These are phyloP conservation scores for Nasonia longicornis DNA, from an alignment of 1,140 invertebrate species.

Conservation along the genomic window DNA sequence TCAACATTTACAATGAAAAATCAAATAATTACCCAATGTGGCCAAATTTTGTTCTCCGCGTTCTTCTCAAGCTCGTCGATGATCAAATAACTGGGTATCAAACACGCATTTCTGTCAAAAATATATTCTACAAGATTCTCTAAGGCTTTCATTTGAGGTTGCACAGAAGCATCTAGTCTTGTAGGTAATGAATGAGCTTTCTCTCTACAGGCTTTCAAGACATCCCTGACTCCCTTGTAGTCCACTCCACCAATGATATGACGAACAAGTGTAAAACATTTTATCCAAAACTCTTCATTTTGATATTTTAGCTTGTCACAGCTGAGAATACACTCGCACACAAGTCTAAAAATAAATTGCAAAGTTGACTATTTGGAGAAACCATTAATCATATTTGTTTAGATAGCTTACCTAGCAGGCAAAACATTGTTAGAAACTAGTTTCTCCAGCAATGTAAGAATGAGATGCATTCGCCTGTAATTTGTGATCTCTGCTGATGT, in stretches of 20 bases:
- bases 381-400: background rate
- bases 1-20: background rate
- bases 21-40: conserved; percentile 84
- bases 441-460: conserved; percentile 80
- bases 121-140: conserved; percentile 87
- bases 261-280: conserved; percentile 87
- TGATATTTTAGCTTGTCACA: conserved; percentile 84
- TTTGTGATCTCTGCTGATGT: conserved; percentile 79
- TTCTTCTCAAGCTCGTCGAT: conserved; percentile 95
- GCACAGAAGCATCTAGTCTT: conserved; percentile 80
- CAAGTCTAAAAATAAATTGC: conserved; percentile 72
- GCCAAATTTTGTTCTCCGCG: conserved; percentile 84
- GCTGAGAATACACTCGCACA: conserved; percentile 86
- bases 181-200: conserved; percentile 85
- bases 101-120: conserved; percentile 91
- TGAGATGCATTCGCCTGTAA: conserved; percentile 77
- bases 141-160: conserved; percentile 84
- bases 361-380: background rate
- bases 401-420: conserved; percentile 71
- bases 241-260: conserved; percentile 91
- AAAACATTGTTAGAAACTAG: conserved; percentile 77
- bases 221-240: conserved; percentile 94
- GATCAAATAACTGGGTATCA: conserved; percentile 94
- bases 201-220: conserved; percentile 92
- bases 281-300: conserved; percentile 87